Conservation (phyloP, 2,888 invertebrate species). For the Hypselothyrea guttata region DNA sequence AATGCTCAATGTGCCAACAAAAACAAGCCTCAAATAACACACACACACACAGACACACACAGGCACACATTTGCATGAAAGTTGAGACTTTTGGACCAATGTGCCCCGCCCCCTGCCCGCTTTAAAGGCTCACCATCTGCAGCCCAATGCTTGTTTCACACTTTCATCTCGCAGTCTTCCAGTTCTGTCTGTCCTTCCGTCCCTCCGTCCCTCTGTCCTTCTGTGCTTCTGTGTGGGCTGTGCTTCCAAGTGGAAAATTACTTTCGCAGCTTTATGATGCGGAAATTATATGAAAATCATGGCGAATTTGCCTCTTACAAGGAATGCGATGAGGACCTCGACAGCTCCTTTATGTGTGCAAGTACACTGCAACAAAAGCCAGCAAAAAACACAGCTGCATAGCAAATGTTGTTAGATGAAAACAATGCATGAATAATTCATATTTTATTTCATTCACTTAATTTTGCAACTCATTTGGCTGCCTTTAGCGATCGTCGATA, state of each 20-base stretch:
- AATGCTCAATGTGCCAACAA: constrained; percentile 70
- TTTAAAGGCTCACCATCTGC: background rate
- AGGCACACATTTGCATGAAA: constrained; percentile 2
- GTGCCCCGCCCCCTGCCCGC: background rate
- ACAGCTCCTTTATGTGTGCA: no score
- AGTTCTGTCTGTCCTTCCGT: constrained; percentile 37
- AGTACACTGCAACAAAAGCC: no score
- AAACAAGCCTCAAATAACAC: constrained; percentile 51
- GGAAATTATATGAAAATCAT: constrained; percentile 82
- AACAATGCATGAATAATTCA: no score
- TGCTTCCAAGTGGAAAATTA: constrained; percentile 81
- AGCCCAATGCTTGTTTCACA: constrained; percentile 29
- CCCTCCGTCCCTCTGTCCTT: constrained; percentile 36
- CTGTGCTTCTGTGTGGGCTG: constrained; percentile 49
- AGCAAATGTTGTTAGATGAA: no score
- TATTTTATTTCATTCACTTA: no score
- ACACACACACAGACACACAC: constrained; percentile 11
- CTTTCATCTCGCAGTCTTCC: constrained; percentile 21
- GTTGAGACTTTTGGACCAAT: constrained; percentile 39
- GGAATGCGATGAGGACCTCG: constrained; percentile 48
- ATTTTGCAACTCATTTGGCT: no score
- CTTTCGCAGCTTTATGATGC: constrained; percentile 82
- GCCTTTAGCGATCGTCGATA: no score
- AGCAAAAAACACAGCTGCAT: no score
- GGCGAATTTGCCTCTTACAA: constrained; percentile 77